Evolutionary conservation across 2,113 vertebrate genomes (phyloP), one percentile per base, ranked within the genome.

Genomic region (Seriola aureovittata): DNA sequence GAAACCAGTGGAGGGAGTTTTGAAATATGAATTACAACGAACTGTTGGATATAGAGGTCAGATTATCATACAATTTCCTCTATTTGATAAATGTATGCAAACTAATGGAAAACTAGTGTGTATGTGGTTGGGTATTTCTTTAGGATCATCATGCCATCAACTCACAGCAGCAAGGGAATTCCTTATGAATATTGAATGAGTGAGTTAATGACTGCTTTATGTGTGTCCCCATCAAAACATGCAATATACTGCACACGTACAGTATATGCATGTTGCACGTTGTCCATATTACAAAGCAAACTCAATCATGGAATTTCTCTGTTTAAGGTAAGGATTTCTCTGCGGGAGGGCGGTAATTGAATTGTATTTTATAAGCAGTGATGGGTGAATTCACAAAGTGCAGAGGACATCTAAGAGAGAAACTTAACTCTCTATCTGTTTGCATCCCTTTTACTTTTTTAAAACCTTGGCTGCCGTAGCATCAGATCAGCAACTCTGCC

Each of bases 221-320:
- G 62, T 84, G 54, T 83, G 64, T 89, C 29, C 34, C 29, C 75
- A 88, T 62, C 57, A 75, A 90, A 87, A 78, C 83, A 90, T 90
- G 88, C 85, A 80, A 78, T 90, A 85, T 82, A 84, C 85, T 60
- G 17, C n/a, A 75, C 50, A 62, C 5, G 91, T 79, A 79, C 86
- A 90, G 91, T 79, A 79, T 88, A 90, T 88, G 87, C 86, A 90
- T 91, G 88, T 63, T 70, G 82, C 82, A 85, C 83, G 75, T 68
- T 32, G 38, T 4, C 75, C 88, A 81, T 76, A 1, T 75, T 75
- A 64, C 57, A 82, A 81, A 82, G 75, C 48, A 88, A 81, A 76
- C 69, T 85, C 60, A 78, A 46, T 88, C 81, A 81, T 17, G 80
- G 75, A 54, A 65, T 75, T 16, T 76, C 78, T 89, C 62, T 67